A percentile compares a stretch with the other conserved stretches of the same genome.
Evolutionary conservation across 2,113 vertebrate genomes (phyloP).

Genomic region (Myiagra hebetior): DNA sequence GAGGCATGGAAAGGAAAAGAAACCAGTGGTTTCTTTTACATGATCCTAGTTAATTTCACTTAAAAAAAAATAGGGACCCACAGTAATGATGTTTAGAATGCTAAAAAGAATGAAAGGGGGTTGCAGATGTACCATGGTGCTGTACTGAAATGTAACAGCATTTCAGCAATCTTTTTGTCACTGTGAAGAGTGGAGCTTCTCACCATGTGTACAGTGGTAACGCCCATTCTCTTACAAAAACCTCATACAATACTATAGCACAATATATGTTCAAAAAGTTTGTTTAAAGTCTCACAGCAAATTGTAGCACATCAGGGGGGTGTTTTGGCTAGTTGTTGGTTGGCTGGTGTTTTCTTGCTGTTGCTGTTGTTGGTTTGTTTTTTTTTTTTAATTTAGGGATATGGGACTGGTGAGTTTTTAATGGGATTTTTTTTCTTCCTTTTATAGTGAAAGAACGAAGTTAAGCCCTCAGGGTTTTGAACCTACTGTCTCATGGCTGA

Average conservation of each 20-base stretch:
- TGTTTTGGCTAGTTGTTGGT: neutral
- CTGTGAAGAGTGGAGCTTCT: neutral
- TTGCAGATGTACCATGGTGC: accelerated
- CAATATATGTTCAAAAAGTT: neutral
- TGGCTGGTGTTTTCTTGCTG: neutral
- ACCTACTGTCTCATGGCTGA: neutral
- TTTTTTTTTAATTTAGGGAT: neutral
- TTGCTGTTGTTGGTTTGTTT: neutral
- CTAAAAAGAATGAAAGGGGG: neutral
- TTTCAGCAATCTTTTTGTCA: neutral
- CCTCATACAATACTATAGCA: neutral
- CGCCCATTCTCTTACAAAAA: neutral
- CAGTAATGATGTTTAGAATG: neutral
- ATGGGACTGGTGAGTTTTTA: neutral
- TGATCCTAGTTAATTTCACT: neutral
- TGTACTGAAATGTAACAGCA: neutral
- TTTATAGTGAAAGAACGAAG: neutral
- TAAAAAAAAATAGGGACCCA: neutral
- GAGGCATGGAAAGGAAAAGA: neutral
- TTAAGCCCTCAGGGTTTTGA: neutral
- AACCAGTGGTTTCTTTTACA: neutral
- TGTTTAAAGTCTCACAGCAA: neutral
- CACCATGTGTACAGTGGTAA: accelerated
- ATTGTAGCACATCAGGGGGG: neutral
- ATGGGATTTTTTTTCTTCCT: neutral